These are phyloP conservation scores for Aethina tumida DNA, from an alignment of 1,140 invertebrate genomes.

Conservation along the genomic window DNA sequence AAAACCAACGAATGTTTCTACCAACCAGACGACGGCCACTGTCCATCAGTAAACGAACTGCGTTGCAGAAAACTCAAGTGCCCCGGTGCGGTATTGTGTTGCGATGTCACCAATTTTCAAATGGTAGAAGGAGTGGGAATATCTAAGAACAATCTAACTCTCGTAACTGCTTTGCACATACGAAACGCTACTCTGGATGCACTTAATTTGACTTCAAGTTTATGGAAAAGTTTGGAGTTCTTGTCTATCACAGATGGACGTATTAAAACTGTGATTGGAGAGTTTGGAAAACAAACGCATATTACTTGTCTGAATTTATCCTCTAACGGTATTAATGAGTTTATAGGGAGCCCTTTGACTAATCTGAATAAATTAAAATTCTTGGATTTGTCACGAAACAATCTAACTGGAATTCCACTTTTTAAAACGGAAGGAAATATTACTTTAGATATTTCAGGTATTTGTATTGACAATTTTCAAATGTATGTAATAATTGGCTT, in stretches of 20 bases:
- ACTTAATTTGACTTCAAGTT: constrained; percentile 43
- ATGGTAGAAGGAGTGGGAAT: too few species aligned
- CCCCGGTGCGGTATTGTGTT: too few species aligned
- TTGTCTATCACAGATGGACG: constrained; percentile 63
- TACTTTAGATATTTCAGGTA: constrained; percentile 54
- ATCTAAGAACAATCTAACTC: too few species aligned
- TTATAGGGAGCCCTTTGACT: constrained; percentile 41
- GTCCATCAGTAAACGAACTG: too few species aligned
- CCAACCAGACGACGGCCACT: too few species aligned
- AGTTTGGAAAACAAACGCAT: constrained; percentile 54
- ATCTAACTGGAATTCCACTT: constrained; percentile 56
- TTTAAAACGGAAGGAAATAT: constrained; percentile 51
- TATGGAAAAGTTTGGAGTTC: constrained; percentile 49
- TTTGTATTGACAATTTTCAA: too few species aligned
- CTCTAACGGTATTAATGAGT: constrained; percentile 48
- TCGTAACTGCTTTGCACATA: constrained; percentile 54
- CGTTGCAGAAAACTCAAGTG: too few species aligned
- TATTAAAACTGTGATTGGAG: constrained; percentile 49
- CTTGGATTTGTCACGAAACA: constrained; percentile 63
- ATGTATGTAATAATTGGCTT: too few species aligned
- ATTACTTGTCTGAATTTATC: constrained; percentile 63
- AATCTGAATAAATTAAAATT: constrained; percentile 51
- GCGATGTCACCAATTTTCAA: too few species aligned
- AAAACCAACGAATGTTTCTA: too few species aligned
- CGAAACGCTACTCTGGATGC: constrained; percentile 52